Evolutionary conservation across 2,888 invertebrate species (phyloP).

Genomic region (Acanthacorydalis orientalis): DNA sequence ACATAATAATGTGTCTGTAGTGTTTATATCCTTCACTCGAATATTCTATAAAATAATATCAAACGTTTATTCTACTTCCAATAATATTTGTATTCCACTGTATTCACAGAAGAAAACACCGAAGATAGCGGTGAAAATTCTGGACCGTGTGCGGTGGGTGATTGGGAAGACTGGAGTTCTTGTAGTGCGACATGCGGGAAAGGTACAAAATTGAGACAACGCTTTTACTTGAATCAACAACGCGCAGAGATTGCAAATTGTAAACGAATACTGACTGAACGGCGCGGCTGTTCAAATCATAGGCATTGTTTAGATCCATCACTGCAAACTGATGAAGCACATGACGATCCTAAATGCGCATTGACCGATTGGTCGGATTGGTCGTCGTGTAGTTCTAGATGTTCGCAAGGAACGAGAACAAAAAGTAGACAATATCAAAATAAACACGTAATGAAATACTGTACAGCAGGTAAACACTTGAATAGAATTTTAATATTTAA

Average conservation of each 20-base stretch:
- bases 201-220: conserved; percentile 37
- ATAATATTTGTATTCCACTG: no score
- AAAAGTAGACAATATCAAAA: conserved; percentile 49
- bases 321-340: conserved; percentile 18
- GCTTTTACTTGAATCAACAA: conserved; percentile 35
- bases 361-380: conserved; percentile 60
- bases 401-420: conserved; percentile 52
- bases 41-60: no score
- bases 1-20: no score
- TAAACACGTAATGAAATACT: conserved; percentile 43
- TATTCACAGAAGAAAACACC: not conserved
- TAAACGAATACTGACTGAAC: conserved; percentile 37
- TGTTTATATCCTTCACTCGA: no score
- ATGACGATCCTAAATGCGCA: conserved; percentile 42
- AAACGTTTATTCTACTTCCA: no score
- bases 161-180: conserved; percentile 39
- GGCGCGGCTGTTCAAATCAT: conserved; percentile 27
- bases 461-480: conserved; percentile 27
- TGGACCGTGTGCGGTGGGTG: conserved; percentile 36
- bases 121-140: conserved; percentile 8
- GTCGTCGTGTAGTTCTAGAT: conserved; percentile 61
- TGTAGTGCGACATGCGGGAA: conserved; percentile 50
- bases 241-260: conserved; percentile 40
- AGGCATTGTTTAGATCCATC: conserved; percentile 14
- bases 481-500: not conserved